A percentile compares a stretch with the other conserved stretches of the same genome.
phyloP scores from a whole-genome alignment of 2,113 vertebrate species.

The Solea solea region DNA sequence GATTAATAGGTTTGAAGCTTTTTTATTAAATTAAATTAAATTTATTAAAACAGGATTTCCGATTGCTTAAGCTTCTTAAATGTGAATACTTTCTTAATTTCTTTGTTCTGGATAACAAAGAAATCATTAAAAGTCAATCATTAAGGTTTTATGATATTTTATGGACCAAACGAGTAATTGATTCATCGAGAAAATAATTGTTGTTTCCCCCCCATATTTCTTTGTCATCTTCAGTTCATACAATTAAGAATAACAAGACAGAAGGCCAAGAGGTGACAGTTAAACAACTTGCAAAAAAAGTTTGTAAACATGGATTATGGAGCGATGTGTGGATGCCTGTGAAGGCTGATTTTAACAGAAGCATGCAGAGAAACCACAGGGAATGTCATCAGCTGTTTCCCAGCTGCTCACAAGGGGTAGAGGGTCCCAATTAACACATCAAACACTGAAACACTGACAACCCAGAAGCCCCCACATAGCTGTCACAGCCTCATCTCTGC shows the following conservation, averaged over 20 bases:
- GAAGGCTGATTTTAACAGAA: slow-evolving; percentile 53
- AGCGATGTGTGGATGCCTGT: slow-evolving; percentile 46
- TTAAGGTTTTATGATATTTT: too few relatives aligned
- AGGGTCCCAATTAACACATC: slow-evolving; percentile 79
- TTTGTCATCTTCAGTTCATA: too few relatives aligned
- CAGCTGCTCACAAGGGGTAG: slow-evolving; percentile 70
- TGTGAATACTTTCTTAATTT: too few relatives aligned
- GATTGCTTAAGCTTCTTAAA: too few relatives aligned
- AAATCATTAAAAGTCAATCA: too few relatives aligned
- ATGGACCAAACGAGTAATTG: too few relatives aligned
- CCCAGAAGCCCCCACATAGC: slow-evolving; percentile 60
- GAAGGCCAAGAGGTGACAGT: slow-evolving; percentile 8
- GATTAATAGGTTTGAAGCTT: too few relatives aligned
- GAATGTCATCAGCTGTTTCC: slow-evolving; percentile 72
- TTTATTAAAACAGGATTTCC: too few relatives aligned
- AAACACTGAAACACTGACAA: slow-evolving; percentile 62
- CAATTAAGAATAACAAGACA: neutral
- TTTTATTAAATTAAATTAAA: too few relatives aligned
- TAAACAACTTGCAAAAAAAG: slow-evolving; percentile 17
- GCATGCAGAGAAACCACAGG: slow-evolving; percentile 46
- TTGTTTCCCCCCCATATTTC: too few relatives aligned
- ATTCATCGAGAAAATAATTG: too few relatives aligned
- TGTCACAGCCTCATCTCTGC: slow-evolving; percentile 63
- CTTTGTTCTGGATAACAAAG: too few relatives aligned
- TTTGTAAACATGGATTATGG: slow-evolving; percentile 59